Evolutionary conservation across 2,888 invertebrate species (phyloP).

Genomic region (Ophonus ardosiacus): DNA sequence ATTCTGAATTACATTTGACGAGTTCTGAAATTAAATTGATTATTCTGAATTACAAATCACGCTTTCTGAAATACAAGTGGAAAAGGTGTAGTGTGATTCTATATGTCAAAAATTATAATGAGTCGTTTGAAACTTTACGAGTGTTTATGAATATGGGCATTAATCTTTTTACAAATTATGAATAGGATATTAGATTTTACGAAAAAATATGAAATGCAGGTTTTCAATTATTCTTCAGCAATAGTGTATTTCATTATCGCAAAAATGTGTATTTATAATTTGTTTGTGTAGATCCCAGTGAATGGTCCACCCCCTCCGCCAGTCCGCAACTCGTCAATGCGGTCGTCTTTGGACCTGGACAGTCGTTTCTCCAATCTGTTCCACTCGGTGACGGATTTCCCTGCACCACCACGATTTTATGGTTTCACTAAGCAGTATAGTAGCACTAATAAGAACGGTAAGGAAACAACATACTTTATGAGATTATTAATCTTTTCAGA

Average conservation of each 20-base stretch:
- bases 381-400: conserved; percentile 80
- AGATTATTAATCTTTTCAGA: no score
- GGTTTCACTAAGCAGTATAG: conserved; percentile 84
- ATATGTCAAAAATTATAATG: no score
- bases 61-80: no score
- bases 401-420: conserved; percentile 83
- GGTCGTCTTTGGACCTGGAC: conserved; percentile 80
- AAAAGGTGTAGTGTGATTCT: no score
- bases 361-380: conserved; percentile 83
- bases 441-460: conserved; percentile 81
- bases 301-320: conserved; percentile 78
- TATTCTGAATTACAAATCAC: no score
- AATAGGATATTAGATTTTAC: no score
- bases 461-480: conserved; percentile 66
- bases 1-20: no score
- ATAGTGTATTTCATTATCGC: neutral
- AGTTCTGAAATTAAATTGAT: no score
- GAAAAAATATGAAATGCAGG: no score
- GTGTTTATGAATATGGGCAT: no score
- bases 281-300: conserved; percentile 69
- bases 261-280: neutral
- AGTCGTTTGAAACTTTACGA: no score
- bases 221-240: neutral
- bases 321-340: conserved; percentile 81
- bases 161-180: no score